phyloP scores from a whole-genome alignment of 2,888 invertebrate genomes.

The Amaurobius ferox region DNA sequence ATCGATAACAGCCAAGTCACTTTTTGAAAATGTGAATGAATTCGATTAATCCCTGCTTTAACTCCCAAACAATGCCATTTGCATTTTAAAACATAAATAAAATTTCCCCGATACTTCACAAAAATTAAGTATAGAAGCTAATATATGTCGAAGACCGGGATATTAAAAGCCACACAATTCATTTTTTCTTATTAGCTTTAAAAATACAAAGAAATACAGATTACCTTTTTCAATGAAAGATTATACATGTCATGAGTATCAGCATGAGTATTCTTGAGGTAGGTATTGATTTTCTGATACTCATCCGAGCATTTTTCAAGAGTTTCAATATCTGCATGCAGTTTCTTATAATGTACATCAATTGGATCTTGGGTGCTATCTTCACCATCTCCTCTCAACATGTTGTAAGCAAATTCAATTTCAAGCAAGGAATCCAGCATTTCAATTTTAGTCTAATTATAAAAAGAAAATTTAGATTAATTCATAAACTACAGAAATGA shows the following conservation, averaged over 20 bases:
- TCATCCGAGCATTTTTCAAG: constrained; percentile 81
- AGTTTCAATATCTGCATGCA: constrained; percentile 87
- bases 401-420: constrained; percentile 94
- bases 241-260: constrained; percentile 88
- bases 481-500: too few relatives aligned
- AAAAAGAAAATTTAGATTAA: background rate
- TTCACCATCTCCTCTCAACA: constrained; percentile 82
- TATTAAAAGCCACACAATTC: too few relatives aligned
- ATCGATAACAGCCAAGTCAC: too few relatives aligned
- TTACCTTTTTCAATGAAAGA: constrained; percentile 80
- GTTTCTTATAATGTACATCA: constrained; percentile 90
- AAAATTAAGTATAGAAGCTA: too few relatives aligned
- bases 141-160: too few relatives aligned
- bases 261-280: constrained; percentile 94
- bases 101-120: too few relatives aligned
- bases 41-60: too few relatives aligned
- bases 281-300: constrained; percentile 85
- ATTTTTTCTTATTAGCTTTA: too few relatives aligned
- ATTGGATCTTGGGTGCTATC: constrained; percentile 83
- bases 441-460: constrained; percentile 82
- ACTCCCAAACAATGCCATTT: too few relatives aligned
- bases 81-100: too few relatives aligned
- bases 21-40: too few relatives aligned
- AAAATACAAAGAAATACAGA: too few relatives aligned
- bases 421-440: constrained; percentile 96